A percentile compares a stretch with the other conserved stretches of the same genome.
These are phyloP conservation scores for Amphimedon queenslandica DNA, from an alignment of 37 sponge, comb jelly and placozoan species.

Conservation along the genomic window DNA sequence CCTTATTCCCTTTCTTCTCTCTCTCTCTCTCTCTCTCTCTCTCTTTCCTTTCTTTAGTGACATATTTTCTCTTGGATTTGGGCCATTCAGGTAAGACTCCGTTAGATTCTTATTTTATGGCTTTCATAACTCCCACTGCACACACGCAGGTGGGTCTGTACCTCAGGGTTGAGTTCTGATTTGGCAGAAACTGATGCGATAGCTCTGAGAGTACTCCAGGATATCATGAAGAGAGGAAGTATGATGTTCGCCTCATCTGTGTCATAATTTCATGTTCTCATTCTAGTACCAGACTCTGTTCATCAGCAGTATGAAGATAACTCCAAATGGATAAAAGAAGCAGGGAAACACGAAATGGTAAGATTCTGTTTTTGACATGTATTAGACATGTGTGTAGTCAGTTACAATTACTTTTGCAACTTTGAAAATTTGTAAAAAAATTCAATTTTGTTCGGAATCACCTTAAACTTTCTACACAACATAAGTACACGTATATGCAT, in stretches of 20 bases:
- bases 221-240: conserved; percentile 7
- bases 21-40: neutral
- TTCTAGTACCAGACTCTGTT: conserved; percentile 52
- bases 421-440: too few species aligned
- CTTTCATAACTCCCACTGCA: too few species aligned
- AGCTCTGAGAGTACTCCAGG: conserved; percentile 64
- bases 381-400: too few species aligned
- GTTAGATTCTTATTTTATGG: neutral
- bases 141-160: conserved; percentile 87
- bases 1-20: neutral
- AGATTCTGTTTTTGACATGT: too few species aligned
- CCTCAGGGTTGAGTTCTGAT: conserved; percentile 70
- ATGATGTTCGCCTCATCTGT: neutral
- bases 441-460: too few species aligned
- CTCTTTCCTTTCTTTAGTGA: conserved; percentile 48
- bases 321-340: conserved; percentile 87
- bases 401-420: too few species aligned
- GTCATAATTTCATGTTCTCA: neutral
- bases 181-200: conserved; percentile 79
- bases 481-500: too few species aligned
- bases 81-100: conserved; percentile 82
- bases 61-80: conserved; percentile 97
- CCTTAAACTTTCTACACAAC: too few species aligned
- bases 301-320: conserved; percentile 85
- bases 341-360: conserved; percentile 84